These are phyloP conservation scores for Drosophila funebris DNA, from an alignment of 1,140 invertebrate genomes.

Conservation along the genomic window DNA sequence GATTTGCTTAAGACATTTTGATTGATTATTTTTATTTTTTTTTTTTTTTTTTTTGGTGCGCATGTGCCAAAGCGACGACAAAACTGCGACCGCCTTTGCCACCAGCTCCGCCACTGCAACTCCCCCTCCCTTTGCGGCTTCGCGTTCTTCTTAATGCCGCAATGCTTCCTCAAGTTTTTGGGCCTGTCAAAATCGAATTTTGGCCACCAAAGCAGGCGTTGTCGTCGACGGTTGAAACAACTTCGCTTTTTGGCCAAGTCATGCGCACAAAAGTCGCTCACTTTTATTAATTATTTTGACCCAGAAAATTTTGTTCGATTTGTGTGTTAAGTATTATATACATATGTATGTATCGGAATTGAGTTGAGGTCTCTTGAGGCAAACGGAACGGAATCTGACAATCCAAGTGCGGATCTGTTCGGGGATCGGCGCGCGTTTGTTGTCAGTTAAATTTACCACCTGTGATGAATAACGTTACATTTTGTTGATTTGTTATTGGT, in stretches of 20 bases:
- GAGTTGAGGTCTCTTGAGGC: no score
- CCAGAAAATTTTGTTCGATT: conserved; percentile 61
- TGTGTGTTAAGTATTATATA: conserved; percentile 50
- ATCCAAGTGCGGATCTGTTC: conserved; percentile 24
- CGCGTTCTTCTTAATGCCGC: conserved; percentile 11
- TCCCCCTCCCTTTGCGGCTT: neutral
- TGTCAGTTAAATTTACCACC: conserved; percentile 81
- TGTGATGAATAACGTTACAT: conserved; percentile 82
- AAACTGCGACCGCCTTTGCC: conserved; percentile 36
- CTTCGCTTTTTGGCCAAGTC: conserved; percentile 58
- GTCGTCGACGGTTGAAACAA: neutral
- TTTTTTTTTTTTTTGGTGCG: conserved; percentile 16
- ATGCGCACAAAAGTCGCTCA: conserved; percentile 62
- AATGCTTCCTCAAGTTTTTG: conserved; percentile 28
- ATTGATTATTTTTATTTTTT: conserved; percentile 69
- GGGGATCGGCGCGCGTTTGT: conserved; percentile 69
- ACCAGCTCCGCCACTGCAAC: neutral
- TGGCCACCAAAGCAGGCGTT: conserved; percentile 23
- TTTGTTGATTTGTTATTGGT: conserved; percentile 53
- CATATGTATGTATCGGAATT: neutral
- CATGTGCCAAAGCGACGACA: conserved; percentile 68
- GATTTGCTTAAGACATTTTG: conserved; percentile 83
- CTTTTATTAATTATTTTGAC: conserved; percentile 78
- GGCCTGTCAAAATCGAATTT: conserved; percentile 13
- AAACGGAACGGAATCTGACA: conserved; percentile 36